phyloP scores from a whole-genome alignment of 2,113 vertebrate species.

The Oreocharis arfaki region DNA sequence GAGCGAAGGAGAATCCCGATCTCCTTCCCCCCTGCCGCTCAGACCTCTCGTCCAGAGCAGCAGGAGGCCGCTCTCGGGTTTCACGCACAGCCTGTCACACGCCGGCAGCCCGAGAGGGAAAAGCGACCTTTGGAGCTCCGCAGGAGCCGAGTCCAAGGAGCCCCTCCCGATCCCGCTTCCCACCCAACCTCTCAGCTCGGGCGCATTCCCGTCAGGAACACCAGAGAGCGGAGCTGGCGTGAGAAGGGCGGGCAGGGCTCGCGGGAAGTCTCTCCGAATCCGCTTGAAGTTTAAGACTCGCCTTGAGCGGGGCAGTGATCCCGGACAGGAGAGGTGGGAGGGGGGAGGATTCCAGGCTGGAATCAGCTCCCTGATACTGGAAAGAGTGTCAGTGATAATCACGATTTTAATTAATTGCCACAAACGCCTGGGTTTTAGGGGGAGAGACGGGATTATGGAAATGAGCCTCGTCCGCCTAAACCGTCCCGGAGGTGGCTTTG shows the following conservation, averaged over 20 bases:
- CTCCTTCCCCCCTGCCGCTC: not conserved
- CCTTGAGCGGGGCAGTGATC: not conserved
- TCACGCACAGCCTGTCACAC: not conserved
- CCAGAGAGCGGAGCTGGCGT: fast-evolving
- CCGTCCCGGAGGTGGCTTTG: not conserved
- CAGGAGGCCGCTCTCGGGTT: not conserved
- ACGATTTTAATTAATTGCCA: not conserved
- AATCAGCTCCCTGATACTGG: not conserved
- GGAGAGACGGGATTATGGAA: not conserved
- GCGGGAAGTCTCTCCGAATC: not conserved
- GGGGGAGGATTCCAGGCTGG: not conserved
- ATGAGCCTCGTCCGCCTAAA: not conserved
- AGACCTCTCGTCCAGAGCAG: fast-evolving
- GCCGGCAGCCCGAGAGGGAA: not conserved
- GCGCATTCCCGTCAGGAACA: not conserved
- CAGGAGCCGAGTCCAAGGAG: not conserved
- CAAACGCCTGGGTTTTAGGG: not conserved
- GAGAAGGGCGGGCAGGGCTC: not conserved
- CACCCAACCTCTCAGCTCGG: not conserved
- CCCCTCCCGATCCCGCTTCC: not conserved
- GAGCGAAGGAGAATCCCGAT: not conserved
- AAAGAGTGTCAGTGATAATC: not conserved
- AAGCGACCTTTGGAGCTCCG: not conserved
- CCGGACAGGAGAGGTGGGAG: fast-evolving
- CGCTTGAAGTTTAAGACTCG: not conserved